These are phyloP conservation scores for Diadophis punctatus DNA, from an alignment of 2,113 vertebrate genomes.

Conservation along the genomic window DNA sequence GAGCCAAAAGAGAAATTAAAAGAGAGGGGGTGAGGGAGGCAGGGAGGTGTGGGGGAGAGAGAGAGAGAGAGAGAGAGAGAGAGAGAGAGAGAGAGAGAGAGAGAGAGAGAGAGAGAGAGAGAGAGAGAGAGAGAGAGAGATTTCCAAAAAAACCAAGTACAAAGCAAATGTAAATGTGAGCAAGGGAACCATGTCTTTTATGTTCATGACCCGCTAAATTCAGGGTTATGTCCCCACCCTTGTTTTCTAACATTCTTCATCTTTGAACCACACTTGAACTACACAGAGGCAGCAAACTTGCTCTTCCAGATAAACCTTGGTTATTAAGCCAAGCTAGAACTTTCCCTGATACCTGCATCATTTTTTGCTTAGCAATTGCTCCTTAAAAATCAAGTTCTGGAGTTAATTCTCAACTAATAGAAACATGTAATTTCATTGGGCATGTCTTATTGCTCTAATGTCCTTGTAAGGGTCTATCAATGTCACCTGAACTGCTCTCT, in stretches of 20 bases:
- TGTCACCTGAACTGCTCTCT: not conserved
- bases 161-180: not conserved
- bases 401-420: not conserved
- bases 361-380: not conserved
- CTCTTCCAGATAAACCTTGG: not conserved
- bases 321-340: not conserved
- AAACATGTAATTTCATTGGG: not conserved
- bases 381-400: not conserved
- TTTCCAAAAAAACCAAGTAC: not conserved
- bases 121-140: not conserved
- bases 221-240: not conserved
- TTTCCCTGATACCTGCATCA: not conserved
- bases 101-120: too few relatives aligned
- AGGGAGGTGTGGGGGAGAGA: too few relatives aligned
- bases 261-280: not conserved
- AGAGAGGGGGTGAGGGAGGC: too few relatives aligned
- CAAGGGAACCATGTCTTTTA: not conserved
- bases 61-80: too few relatives aligned
- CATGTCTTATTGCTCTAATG: not conserved
- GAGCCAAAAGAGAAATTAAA: not conserved
- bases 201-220: not conserved
- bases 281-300: not conserved
- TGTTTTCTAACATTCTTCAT: not conserved
- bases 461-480: not conserved
- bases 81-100: not conserved